A percentile compares a stretch with the other conserved stretches of the same genome.
Evolutionary conservation across 2,888 invertebrate genomes (phyloP).

Genomic region (Hemistola chrysoprasaria): DNA sequence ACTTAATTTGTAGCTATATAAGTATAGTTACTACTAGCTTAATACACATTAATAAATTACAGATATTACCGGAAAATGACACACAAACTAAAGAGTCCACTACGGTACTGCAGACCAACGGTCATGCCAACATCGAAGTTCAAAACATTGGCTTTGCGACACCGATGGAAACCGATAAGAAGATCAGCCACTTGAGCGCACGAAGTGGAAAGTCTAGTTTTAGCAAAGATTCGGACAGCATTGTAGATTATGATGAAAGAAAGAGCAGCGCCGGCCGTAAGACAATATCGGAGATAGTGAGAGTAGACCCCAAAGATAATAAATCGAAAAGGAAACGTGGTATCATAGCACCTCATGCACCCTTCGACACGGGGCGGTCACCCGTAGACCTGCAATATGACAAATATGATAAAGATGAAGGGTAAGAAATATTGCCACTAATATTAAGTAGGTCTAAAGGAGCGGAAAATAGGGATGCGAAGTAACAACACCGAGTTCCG

Average conservation of each 20-base stretch:
- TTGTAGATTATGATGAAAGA: constrained; percentile 35
- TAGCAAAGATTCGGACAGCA: constrained; percentile 50
- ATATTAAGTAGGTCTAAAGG: too few species aligned
- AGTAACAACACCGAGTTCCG: too few species aligned
- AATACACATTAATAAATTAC: constrained; percentile 26
- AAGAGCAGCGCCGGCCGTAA: constrained; percentile 59
- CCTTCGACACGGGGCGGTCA: constrained; percentile 59
- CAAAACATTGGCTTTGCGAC: constrained; percentile 27
- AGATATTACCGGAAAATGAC: constrained; percentile 54
- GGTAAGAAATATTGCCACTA: constrained; percentile 58
- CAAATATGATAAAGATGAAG: constrained; percentile 80
- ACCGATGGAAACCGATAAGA: constrained; percentile 48
- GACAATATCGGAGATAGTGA: constrained; percentile 64
- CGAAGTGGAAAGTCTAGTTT: constrained; percentile 50
- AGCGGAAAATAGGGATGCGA: too few species aligned
- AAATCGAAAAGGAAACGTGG: constrained; percentile 66
- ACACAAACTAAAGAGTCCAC: constrained; percentile 26
- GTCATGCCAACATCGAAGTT: constrained; percentile 26
- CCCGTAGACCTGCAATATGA: constrained; percentile 72
- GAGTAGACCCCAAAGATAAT: constrained; percentile 43
- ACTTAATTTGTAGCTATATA: too few species aligned
- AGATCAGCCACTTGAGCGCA: constrained; percentile 54
- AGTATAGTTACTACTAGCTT: background rate
- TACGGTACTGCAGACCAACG: constrained; percentile 38
- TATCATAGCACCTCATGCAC: constrained; percentile 77